Base-by-base conservation (phyloP, 2,888 invertebrate genomes). In the Chesias legatella region DNA sequence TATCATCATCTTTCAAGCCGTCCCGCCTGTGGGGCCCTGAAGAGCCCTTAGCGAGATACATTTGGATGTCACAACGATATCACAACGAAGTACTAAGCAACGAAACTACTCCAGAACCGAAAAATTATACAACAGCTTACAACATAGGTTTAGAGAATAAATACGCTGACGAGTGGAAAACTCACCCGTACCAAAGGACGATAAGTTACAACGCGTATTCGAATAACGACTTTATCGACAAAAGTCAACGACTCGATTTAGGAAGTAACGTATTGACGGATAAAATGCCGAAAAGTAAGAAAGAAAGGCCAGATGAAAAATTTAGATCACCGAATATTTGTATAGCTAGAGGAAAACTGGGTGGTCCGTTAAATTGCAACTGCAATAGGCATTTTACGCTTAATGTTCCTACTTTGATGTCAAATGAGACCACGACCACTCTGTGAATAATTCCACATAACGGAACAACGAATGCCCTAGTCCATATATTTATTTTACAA, bases 11-110 rank as follows among this genome's bases (percentile, higher is more conserved):
- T 0, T 88, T 88, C 56, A 73, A 71, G n/a, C 74, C 85, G 4
- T 85, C 86, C 0, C 69, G 83, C 9, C 65, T 83, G 7, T 88
- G 88, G 88, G 88, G 88, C 7, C 88, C 88, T 10, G 85, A 86
- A 54, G 88, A 88, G 51, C 88, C 86, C 1, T 72, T 84, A 67
- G 74, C 81, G 0, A 62, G 88, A 55, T 88, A 86, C 57, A 67
- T 84, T 5, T 86, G 88, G 88, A 88, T 88, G 86, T 82, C 85
- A 8, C 81, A 82, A 60, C 65, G 82, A 50, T 79, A 73, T 38
- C 53, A 70, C 28, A 75, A 73, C 56, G 83, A 81, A 54, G 65
- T 65, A 5, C 51, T 68, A 1, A 79, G 72, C 59, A 72, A 67
- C 50, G 73, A 76, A 20, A 58, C 64, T 1, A 68, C 57, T 26